These are phyloP conservation scores for Phlogophora meticulosa DNA, from an alignment of 2,888 invertebrate species.

Conservation along the genomic window DNA sequence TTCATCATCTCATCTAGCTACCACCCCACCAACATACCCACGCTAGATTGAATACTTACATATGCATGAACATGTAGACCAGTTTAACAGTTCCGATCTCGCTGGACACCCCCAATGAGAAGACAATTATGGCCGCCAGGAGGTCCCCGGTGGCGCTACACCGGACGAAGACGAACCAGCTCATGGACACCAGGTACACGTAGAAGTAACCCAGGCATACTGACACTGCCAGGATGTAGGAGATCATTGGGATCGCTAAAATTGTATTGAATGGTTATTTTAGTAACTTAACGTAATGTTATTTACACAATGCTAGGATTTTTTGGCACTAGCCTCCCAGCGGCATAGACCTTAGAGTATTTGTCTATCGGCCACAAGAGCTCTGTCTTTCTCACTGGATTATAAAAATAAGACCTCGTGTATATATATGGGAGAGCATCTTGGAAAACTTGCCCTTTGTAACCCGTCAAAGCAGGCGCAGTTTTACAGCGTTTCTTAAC, in stretches of 20 bases:
- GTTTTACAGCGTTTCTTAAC: too few relatives aligned
- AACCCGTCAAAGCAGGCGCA: too few relatives aligned
- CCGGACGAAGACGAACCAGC: slow-evolving; percentile 77
- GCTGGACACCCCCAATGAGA: slow-evolving; percentile 76
- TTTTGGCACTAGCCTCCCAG: too few relatives aligned
- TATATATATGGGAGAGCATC: too few relatives aligned
- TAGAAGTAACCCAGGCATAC: slow-evolving; percentile 70
- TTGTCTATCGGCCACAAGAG: too few relatives aligned
- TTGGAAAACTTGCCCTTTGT: too few relatives aligned
- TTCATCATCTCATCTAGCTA: too few relatives aligned
- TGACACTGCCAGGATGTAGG: slow-evolving; percentile 66
- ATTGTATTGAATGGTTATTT: slow-evolving; percentile 14
- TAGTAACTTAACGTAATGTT: neutral
- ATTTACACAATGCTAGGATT: too few relatives aligned
- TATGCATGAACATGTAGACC: slow-evolving; percentile 70
- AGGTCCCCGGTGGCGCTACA: slow-evolving; percentile 71
- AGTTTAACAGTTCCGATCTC: slow-evolving; percentile 75
- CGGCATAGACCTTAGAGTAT: too few relatives aligned
- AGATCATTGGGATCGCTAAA: slow-evolving; percentile 71
- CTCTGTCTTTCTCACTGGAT: too few relatives aligned
- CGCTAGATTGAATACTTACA: slow-evolving; percentile 65
- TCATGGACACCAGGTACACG: slow-evolving; percentile 75
- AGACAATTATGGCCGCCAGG: slow-evolving; percentile 71
- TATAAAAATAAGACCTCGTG: too few relatives aligned
- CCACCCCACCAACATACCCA: too few relatives aligned